Conservation (phyloP, 64 coral and sea anemone genomes). For the Porites australiensis region DNA sequence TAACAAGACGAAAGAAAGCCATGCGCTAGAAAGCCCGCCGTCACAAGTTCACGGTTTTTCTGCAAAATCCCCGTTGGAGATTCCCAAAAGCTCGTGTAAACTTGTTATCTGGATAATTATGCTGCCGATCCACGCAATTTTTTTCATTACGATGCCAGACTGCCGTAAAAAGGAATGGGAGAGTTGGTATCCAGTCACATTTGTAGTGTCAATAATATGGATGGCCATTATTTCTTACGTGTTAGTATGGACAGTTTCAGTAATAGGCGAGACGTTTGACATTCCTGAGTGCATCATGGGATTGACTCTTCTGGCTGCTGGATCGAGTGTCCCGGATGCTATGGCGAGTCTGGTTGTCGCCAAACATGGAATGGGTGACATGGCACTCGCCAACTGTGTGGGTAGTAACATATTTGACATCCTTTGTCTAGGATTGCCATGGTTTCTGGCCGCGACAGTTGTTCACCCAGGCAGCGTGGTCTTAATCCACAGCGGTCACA, state of each 20-base stretch:
- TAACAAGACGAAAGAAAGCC: neutral
- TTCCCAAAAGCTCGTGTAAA: constrained; percentile 73
- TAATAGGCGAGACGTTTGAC: constrained; percentile 88
- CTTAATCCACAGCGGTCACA: constrained; percentile 92
- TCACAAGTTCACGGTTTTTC: constrained; percentile 83
- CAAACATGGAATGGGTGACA: constrained; percentile 97
- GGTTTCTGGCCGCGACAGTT: constrained; percentile 90
- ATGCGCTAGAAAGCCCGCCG: neutral
- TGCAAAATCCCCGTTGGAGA: constrained; percentile 67
- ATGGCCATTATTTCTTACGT: constrained; percentile 94
- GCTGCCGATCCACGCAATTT: constrained; percentile 76
- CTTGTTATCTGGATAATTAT: constrained; percentile 76
- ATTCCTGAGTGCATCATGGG: constrained; percentile 99
- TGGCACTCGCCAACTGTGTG: constrained; percentile 95
- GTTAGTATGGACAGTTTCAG: constrained; percentile 93
- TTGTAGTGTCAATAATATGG: constrained; percentile 89
- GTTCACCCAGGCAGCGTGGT: constrained; percentile 94
- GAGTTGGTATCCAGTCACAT: constrained; percentile 90
- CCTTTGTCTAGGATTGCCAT: constrained; percentile 89
- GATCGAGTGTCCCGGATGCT: constrained; percentile 96
- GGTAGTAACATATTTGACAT: constrained; percentile 98
- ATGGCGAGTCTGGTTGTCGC: constrained; percentile 94
- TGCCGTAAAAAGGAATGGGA: constrained; percentile 92
- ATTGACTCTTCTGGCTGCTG: constrained; percentile 84
- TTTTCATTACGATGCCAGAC: constrained; percentile 92